A percentile compares a stretch with the other conserved stretches of the same genome.
These are phyloP conservation scores for Pygathrix nemaeus DNA, from an alignment of 2,113 vertebrate species.

Conservation along the genomic window DNA sequence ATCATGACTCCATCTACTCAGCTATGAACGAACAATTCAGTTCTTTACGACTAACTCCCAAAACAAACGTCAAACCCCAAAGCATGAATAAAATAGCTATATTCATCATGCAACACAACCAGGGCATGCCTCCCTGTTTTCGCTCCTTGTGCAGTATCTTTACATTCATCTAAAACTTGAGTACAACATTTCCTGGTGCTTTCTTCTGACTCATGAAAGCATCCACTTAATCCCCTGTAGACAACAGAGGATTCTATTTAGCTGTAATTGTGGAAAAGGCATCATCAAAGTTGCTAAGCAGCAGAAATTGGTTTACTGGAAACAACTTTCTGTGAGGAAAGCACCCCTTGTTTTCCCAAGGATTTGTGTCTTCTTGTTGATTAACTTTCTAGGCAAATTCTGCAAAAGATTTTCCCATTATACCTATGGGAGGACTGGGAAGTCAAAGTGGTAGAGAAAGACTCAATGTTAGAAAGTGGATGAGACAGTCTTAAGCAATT, in stretches of 20 bases:
- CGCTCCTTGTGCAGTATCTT: background rate
- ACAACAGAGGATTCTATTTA: conserved; percentile 7
- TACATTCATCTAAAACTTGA: background rate
- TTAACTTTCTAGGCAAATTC: background rate
- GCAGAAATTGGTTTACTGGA: conserved; percentile 52
- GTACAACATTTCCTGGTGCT: conserved; percentile 60
- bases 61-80: conserved; percentile 10
- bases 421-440: background rate
- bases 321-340: conserved; percentile 50
- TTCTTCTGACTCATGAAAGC: conserved; percentile 63
- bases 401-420: background rate
- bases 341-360: background rate
- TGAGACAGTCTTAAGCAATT: background rate
- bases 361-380: conserved; percentile 22
- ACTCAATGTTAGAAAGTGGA: background rate
- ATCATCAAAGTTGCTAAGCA: conserved; percentile 54
- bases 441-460: background rate
- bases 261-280: conserved; percentile 13
- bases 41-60: conserved; percentile 3
- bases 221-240: background rate
- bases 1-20: conserved; percentile 33
- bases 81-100: background rate
- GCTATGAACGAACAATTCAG: conserved; percentile 43
- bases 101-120: background rate
- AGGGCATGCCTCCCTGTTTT: background rate